Base-by-base conservation (phyloP, 2,888 invertebrate species). In the Melanchra persicariae region DNA sequence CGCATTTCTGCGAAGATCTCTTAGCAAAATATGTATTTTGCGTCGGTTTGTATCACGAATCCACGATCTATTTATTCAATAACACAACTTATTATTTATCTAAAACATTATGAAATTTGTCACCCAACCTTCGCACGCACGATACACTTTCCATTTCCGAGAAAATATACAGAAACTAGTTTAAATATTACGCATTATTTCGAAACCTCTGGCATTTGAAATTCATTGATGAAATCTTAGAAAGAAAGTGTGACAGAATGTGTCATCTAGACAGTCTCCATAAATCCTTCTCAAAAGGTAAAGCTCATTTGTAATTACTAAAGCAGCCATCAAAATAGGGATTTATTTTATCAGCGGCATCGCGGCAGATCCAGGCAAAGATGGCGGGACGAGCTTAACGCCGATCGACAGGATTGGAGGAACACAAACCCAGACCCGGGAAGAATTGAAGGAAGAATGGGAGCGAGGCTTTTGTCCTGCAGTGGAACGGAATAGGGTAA, bases 121-220 rank as follows among this genome's bases (percentile, higher is more conserved):
- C 62, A 80, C 30, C 19, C 63, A 67, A 43, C 47, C 70, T 65
- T 45, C 26, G 51, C 52, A 43, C 5, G 37, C 40, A 45, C 24
- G 69, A 70, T 62, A 51, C n/a, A 59, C 74, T 79, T 78, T 79
- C 75, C 45, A 54, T 74, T 78, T 70, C 79, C 40, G 9, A 74
- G 70, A 70, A 74, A 59, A 74, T 45, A 58, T 45, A 52, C 17
- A 45, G 17, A 74, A 78, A 70, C 74, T 79, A 79, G 79, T 70
- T 78, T 22, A 57, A n/a, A 78, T 59, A 69, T 58, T 64, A 55
- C 51, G 70, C 54, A 51, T 51, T 40, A 55, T 78, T 65, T 74
- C 37, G 37, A 65, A 70, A 78, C 49, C 12, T 19, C 47, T 15
- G 19, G 45, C 2, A 57, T 65, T 60, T 49, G n/a, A 52, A 40